A percentile compares a stretch with the other conserved stretches of the same genome.
Conservation (phyloP, 2,888 invertebrate genomes). For the Cataglyphis albicans region DNA sequence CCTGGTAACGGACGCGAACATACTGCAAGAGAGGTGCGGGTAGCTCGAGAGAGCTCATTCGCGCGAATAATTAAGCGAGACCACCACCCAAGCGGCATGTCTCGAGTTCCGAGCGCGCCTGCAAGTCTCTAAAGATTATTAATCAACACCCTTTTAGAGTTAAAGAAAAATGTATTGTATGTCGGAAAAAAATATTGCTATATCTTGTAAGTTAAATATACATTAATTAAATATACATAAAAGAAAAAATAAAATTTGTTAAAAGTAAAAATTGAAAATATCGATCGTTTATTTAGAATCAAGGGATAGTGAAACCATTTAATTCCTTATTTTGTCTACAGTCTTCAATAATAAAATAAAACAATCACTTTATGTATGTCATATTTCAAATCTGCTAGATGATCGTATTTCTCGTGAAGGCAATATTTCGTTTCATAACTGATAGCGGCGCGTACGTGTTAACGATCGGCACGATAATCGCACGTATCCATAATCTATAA, state of each 20-base stretch:
- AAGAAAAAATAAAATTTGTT: conserved; percentile 39
- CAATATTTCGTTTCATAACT: conserved; percentile 35
- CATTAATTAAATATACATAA: background rate
- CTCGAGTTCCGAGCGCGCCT: conserved; percentile 69
- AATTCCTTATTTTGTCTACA: conserved; percentile 13
- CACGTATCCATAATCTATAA: background rate
- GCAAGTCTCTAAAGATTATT: conserved; percentile 73
- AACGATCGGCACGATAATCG: conserved; percentile 41
- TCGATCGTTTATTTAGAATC: conserved; percentile 39
- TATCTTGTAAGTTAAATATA: background rate
- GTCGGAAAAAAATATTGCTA: background rate
- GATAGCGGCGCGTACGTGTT: conserved; percentile 25
- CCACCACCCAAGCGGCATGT: conserved; percentile 77
- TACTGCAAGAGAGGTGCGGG: conserved; percentile 25
- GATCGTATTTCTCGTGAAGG: conserved; percentile 32
- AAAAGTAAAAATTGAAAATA: conserved; percentile 68
- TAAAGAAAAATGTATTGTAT: conserved; percentile 22
- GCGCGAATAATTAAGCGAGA: conserved; percentile 76
- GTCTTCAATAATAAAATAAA: conserved; percentile 38
- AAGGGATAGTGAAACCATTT: background rate
- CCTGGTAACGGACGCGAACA: conserved; percentile 42
- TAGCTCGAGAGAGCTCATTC: conserved; percentile 44
- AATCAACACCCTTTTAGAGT: conserved; percentile 76
- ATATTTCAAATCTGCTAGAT: conserved; percentile 33
- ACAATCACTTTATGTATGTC: conserved; percentile 58